Evolutionary conservation across 2,888 invertebrate species (phyloP), one percentile per base, ranked within the genome.

Genomic region (Patella pellucida): DNA sequence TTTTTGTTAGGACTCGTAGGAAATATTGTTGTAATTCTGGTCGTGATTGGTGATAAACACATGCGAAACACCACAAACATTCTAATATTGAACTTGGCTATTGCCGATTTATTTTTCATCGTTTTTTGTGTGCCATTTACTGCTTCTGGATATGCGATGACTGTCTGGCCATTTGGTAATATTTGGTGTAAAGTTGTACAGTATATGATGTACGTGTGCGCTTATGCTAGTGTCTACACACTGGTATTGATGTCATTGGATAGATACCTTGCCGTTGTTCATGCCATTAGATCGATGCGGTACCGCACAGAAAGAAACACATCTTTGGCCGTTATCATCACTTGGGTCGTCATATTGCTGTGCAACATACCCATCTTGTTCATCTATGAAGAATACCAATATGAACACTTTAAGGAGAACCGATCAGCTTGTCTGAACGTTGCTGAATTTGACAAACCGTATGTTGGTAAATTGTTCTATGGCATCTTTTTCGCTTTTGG

Each of bases 71-170:
- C 97, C 9, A 97, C 97, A 71, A 97, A 97, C 91, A 93, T 97
- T 68, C 93, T 97, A 51, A 97, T 97, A 85, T 95, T 97, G 79
- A 97, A 96, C 90, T 92, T 97, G 79, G 97, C 97, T 3, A 93
- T 96, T 50, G 97, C 97, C 56, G 97, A 97, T 90, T 92, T 98
- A 51, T 93, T 96, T 51, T 97, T 98, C 91, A 96, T 97, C 68
- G 94, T 96, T 73, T 96, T 97, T 91, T 97, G 97, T 92, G 96
- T 97, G 23, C 97, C 97, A 0, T 97, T 97, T 91, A 97, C 97
- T 0, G 97, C 96, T 0, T 95, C 96, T 19, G 96, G 96, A 87
- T 97, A 97, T 90, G 95, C 96, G 15, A 74, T 96, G 88, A 94
- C 95, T 9, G 93, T 94, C 87, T 98, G 97, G 97, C 96, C 96